phyloP scores from a whole-genome alignment of 2,888 invertebrate species.

The Oscheius sp. region DNA sequence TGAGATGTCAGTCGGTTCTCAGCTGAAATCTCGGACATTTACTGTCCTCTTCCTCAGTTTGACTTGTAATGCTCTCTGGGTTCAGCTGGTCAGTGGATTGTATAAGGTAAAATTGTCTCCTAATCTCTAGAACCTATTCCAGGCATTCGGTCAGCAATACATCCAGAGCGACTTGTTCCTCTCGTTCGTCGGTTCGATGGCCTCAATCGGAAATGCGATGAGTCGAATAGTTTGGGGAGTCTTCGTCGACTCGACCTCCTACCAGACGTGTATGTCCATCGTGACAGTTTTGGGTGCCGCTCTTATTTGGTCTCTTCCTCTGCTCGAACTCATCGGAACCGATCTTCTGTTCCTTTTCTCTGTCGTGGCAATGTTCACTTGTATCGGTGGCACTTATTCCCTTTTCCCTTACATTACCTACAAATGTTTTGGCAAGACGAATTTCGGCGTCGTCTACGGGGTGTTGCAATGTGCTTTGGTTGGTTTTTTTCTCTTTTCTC shows the following conservation, averaged over 20 bases:
- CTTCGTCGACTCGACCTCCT: constrained; percentile 67
- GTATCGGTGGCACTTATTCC: constrained; percentile 69
- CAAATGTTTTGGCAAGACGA: constrained; percentile 64
- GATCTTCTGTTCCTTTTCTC: constrained; percentile 53
- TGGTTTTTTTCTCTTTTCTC: constrained; percentile 25
- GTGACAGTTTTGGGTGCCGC: constrained; percentile 64
- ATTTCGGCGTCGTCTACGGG: constrained; percentile 70
- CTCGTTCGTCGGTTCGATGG: constrained; percentile 68
- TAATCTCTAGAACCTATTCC: constrained; percentile 24
- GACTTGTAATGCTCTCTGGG: constrained; percentile 65
- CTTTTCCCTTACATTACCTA: constrained; percentile 68
- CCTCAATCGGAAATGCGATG: constrained; percentile 67
- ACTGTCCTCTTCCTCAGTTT: constrained; percentile 63
- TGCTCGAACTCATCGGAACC: constrained; percentile 51
- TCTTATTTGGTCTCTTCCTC: constrained; percentile 61
- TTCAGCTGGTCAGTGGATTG: constrained; percentile 66
- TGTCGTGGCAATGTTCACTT: constrained; percentile 60
- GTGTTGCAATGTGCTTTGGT: constrained; percentile 65
- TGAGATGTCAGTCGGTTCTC: constrained; percentile 17
- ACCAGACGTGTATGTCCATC: constrained; percentile 67
- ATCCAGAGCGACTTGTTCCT: constrained; percentile 68
- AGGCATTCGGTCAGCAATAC: constrained; percentile 69
- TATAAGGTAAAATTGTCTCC: constrained; percentile 59
- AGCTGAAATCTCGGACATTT: constrained; percentile 60
- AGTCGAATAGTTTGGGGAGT: constrained; percentile 68